A percentile compares a stretch with the other conserved stretches of the same genome.
These are phyloP conservation scores for Physella acuta DNA, from an alignment of 1,140 invertebrate species.

Conservation along the genomic window DNA sequence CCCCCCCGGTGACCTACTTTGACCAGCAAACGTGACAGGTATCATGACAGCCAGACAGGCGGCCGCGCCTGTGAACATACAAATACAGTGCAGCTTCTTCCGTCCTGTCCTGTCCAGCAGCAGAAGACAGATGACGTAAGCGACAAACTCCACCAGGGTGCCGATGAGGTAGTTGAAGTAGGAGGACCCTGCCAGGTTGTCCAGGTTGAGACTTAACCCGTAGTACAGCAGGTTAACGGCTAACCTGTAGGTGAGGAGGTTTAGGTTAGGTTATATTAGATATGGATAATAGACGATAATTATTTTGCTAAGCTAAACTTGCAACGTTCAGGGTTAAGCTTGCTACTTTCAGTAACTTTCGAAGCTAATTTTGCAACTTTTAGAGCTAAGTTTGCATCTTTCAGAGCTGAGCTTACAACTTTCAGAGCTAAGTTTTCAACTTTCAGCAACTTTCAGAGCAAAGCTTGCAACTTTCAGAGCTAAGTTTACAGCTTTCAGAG, in stretches of 20 bases:
- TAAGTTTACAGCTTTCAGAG: too few relatives aligned
- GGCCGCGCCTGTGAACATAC: constrained; percentile 42
- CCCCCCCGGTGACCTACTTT: constrained; percentile 23
- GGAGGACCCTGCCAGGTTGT: constrained; percentile 42
- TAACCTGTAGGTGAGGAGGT: constrained; percentile 26
- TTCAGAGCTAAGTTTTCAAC: too few relatives aligned
- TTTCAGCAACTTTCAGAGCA: too few relatives aligned
- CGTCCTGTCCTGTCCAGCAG: constrained; percentile 39
- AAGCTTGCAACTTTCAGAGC: too few relatives aligned
- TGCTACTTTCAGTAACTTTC: too few relatives aligned
- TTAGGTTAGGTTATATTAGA: too few relatives aligned
- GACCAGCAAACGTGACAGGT: constrained; percentile 33
- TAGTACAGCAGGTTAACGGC: constrained; percentile 45
- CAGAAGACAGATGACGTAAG: constrained; percentile 68
- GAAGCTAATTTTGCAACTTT: too few relatives aligned
- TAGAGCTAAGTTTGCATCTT: too few relatives aligned
- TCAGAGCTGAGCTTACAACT: too few relatives aligned
- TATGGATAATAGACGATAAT: too few relatives aligned
- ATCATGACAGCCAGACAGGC: constrained; percentile 42
- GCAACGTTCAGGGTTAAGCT: too few relatives aligned
- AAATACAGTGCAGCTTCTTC: constrained; percentile 35
- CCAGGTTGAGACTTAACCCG: constrained; percentile 63
- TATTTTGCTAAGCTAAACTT: too few relatives aligned
- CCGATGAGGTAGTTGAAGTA: constrained; percentile 48
- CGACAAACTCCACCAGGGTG: constrained; percentile 76